phyloP scores from a whole-genome alignment of 35 echinoderm and acorn worm species.

The Strongylocentrotus purpuratus region DNA sequence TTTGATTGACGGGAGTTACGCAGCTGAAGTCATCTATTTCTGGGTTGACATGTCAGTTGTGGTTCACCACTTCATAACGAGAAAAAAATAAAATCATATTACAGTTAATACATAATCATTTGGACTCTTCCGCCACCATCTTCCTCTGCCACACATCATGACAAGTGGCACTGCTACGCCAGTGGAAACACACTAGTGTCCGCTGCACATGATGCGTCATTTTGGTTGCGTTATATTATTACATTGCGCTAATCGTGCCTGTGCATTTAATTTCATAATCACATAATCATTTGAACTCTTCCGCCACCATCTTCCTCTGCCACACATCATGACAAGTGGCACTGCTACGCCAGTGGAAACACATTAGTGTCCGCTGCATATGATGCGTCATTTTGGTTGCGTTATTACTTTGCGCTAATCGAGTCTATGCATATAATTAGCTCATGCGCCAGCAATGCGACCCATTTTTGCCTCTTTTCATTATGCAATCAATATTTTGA shows the following conservation, averaged over 20 bases:
- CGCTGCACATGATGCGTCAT: no score
- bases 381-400: neutral
- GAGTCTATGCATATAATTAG: no score
- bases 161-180: neutral
- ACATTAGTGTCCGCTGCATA: no score
- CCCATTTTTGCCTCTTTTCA: no score
- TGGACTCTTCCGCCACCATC: neutral
- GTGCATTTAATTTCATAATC: no score
- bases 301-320: neutral
- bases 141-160: neutral
- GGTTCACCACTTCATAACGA: neutral
- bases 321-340: neutral
- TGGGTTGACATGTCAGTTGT: conserved; percentile 9
- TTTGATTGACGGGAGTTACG: neutral
- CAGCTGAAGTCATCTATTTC: neutral
- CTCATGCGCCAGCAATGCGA: no score
- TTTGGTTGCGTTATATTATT: neutral
- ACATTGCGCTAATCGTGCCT: no score
- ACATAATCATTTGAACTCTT: neutral
- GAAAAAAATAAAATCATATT: no score
- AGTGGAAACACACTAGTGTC: no score
- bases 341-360: neutral
- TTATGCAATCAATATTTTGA: no score
- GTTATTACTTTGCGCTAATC: no score
- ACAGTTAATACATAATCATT: neutral